Conservation (phyloP, 2,113 vertebrate species). For the Cryptotis parvus region DNA sequence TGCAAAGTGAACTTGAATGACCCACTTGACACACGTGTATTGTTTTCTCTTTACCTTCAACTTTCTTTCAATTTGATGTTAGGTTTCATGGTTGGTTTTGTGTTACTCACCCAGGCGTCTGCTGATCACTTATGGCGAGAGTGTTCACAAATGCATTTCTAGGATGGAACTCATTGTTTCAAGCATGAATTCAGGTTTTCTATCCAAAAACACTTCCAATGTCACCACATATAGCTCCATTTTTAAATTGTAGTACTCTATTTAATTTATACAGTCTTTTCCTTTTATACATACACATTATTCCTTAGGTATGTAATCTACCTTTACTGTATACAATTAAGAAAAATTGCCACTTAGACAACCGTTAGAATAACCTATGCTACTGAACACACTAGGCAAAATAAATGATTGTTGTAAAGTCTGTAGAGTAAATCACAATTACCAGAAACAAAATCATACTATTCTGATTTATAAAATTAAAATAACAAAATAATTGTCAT, state of each 20-base stretch:
- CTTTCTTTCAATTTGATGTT: no score
- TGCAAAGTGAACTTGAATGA: neutral
- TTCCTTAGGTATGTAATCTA: neutral
- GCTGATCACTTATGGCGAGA: no score
- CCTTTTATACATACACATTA: neutral
- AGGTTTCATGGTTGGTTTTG: no score
- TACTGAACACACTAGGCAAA: neutral
- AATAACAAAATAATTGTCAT: neutral
- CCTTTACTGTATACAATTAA: neutral
- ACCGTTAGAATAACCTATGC: constrained; percentile 1
- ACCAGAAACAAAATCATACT: neutral
- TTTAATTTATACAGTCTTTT: neutral
- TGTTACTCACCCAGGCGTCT: no score
- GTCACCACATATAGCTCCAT: no score
- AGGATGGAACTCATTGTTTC: no score
- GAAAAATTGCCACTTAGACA: neutral
- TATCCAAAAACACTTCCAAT: no score
- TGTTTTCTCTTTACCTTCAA: neutral
- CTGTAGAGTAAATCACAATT: constrained; percentile 17
- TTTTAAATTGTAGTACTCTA: neutral
- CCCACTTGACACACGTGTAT: neutral
- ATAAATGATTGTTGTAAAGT: neutral
- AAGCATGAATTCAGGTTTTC: no score
- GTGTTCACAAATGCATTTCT: no score
- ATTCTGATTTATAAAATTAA: constrained; percentile 14